phyloP scores from a whole-genome alignment of 2,888 invertebrate genomes.

The Leptothorax acervorum region DNA sequence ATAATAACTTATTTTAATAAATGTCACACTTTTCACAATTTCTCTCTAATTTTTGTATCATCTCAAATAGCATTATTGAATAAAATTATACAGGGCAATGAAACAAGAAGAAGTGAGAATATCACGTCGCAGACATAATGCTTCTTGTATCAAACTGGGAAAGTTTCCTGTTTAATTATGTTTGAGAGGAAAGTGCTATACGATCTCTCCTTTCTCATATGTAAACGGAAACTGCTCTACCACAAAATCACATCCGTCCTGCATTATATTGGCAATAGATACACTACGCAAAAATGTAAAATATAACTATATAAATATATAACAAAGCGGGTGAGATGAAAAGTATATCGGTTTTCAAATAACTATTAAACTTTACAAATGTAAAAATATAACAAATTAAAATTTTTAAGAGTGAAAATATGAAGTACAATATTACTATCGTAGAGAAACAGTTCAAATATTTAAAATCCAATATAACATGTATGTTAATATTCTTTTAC shows the following conservation, averaged over 20 bases:
- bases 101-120: not conserved
- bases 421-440: not conserved
- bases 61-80: not conserved
- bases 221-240: not conserved
- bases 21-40: not conserved
- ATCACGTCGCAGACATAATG: not conserved
- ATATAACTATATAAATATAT: not conserved
- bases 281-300: not conserved
- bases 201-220: not conserved
- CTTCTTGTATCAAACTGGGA: not conserved
- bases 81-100: not conserved
- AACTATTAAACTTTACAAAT: not conserved
- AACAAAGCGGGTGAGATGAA: not conserved
- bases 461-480: not conserved
- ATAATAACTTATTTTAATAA: not conserved
- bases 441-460: not conserved
- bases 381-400: not conserved
- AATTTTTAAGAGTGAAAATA: not conserved
- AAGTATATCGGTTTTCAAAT: not conserved
- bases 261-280: not conserved
- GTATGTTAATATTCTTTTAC: not conserved
- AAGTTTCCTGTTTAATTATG: slow-evolving; percentile 23
- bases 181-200: slow-evolving; percentile 1
- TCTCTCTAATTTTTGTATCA: not conserved
- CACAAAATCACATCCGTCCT: not conserved